Conservation (phyloP, 2,888 invertebrate species). For the Thyatira batis region DNA sequence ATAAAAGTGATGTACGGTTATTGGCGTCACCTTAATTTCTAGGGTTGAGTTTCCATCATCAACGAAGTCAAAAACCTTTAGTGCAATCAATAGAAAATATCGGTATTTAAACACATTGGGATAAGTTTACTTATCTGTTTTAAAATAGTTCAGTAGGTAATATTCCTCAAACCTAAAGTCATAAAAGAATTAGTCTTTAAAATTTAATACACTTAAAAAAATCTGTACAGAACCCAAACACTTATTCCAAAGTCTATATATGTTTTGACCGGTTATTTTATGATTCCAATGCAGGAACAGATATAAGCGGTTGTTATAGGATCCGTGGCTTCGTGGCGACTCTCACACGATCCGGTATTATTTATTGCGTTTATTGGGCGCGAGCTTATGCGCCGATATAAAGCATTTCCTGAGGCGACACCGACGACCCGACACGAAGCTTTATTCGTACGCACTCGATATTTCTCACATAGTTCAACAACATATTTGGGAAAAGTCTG, state of each 20-base stretch:
- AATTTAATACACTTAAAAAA: background rate
- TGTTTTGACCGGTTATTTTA: slow-evolving; percentile 42
- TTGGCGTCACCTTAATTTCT: slow-evolving; percentile 64
- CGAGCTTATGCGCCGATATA: slow-evolving; percentile 58
- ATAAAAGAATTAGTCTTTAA: too few species aligned
- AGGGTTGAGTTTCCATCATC: slow-evolving; percentile 11
- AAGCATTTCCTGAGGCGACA: slow-evolving; percentile 76
- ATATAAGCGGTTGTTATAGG: slow-evolving; percentile 63
- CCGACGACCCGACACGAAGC: slow-evolving; percentile 32
- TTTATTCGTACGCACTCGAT: slow-evolving; percentile 34
- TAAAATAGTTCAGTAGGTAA: too few species aligned
- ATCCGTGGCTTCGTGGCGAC: slow-evolving; percentile 51
- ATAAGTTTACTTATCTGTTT: too few species aligned
- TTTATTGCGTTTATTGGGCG: slow-evolving; percentile 75
- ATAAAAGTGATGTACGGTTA: slow-evolving; percentile 80
- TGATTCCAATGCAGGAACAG: slow-evolving; percentile 54
- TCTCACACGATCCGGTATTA: slow-evolving; percentile 72
- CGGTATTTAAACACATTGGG: too few species aligned
- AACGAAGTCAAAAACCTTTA: background rate
- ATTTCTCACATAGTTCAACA: background rate
- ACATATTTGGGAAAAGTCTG: background rate
- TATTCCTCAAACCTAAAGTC: too few species aligned
- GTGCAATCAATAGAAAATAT: too few species aligned
- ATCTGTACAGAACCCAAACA: slow-evolving; percentile 38
- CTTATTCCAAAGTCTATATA: slow-evolving; percentile 13